Conservation (phyloP, 2,113 vertebrate species). For the Solea senegalensis region DNA sequence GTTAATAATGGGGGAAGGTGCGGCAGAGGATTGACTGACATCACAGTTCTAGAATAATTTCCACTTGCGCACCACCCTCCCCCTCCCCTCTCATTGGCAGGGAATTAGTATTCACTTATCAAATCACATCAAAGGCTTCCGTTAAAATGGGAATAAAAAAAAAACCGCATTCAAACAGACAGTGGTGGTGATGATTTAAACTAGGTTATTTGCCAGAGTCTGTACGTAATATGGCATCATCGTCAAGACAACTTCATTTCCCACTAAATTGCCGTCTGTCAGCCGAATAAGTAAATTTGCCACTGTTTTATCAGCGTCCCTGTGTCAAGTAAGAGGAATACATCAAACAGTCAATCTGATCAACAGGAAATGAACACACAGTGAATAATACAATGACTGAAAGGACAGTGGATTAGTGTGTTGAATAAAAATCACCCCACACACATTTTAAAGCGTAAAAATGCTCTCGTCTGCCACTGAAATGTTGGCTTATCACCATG, state of each 20-base stretch:
- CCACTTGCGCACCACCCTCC: conserved; percentile 84
- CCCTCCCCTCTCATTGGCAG: conserved; percentile 82
- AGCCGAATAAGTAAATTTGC: conserved; percentile 94
- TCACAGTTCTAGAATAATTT: conserved; percentile 95
- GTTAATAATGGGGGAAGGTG: conserved; percentile 88
- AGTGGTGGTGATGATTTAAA: conserved; percentile 95
- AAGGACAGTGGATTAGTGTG: conserved; percentile 76
- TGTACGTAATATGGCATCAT: conserved; percentile 83
- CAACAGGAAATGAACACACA: conserved; percentile 86
- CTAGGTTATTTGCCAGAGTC: conserved; percentile 91
- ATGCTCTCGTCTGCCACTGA: conserved; percentile 46
- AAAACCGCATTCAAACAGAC: conserved; percentile 92
- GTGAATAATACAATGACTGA: conserved; percentile 80
- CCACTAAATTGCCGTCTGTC: conserved; percentile 93
- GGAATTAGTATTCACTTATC: conserved; percentile 88
- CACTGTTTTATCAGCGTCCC: conserved; percentile 89
- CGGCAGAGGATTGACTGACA: conserved; percentile 93
- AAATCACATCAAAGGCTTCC: conserved; percentile 94
- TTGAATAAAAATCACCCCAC: conserved; percentile 79
- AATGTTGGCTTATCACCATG: conserved; percentile 67
- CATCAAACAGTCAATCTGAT: conserved; percentile 89
- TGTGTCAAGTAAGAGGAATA: conserved; percentile 87
- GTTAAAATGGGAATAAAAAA: conserved; percentile 91
- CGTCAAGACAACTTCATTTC: conserved; percentile 94
- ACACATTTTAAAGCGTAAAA: conserved; percentile 47